Conservation (phyloP, 2,113 vertebrate species). For the Petrocephalus zakoni region DNA sequence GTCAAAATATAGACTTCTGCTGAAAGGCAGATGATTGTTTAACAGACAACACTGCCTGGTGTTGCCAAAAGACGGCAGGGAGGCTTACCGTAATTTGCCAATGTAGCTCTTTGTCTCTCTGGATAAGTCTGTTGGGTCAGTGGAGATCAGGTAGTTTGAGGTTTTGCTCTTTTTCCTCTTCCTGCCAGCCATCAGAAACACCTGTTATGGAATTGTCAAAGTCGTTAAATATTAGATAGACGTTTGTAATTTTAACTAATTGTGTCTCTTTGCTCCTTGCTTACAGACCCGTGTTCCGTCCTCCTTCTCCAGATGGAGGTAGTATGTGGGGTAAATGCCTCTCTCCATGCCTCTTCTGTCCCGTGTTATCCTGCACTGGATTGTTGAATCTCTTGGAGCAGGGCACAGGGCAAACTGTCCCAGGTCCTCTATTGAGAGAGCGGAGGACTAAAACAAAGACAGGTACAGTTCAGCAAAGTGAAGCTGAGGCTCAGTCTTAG, state of each 20-base stretch:
- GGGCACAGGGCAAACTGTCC: constrained; percentile 66
- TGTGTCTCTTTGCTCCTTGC: background rate
- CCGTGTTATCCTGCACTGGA: constrained; percentile 72
- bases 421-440: constrained; percentile 61
- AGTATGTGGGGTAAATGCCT: constrained; percentile 77
- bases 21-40: background rate
- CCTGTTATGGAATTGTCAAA: constrained; percentile 41
- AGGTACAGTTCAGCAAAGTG: background rate
- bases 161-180: constrained; percentile 82
- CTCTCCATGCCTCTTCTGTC: constrained; percentile 76
- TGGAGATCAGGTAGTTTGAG: constrained; percentile 81
- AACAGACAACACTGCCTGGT: background rate
- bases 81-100: constrained; percentile 76
- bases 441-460: constrained; percentile 45
- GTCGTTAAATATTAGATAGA: background rate
- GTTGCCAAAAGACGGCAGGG: background rate
- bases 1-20: too few relatives aligned
- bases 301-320: constrained; percentile 75
- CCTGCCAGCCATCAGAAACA: constrained; percentile 77
- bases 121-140: constrained; percentile 74
- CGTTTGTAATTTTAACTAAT: background rate
- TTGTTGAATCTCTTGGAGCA: constrained; percentile 59
- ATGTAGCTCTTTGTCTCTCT: constrained; percentile 71
- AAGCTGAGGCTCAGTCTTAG: background rate
- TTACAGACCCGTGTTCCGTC: constrained; percentile 65